Evolutionary conservation across 2,113 vertebrate genomes (phyloP), one percentile per base, ranked within the genome.

Genomic region (Brienomyrus longianalis): DNA sequence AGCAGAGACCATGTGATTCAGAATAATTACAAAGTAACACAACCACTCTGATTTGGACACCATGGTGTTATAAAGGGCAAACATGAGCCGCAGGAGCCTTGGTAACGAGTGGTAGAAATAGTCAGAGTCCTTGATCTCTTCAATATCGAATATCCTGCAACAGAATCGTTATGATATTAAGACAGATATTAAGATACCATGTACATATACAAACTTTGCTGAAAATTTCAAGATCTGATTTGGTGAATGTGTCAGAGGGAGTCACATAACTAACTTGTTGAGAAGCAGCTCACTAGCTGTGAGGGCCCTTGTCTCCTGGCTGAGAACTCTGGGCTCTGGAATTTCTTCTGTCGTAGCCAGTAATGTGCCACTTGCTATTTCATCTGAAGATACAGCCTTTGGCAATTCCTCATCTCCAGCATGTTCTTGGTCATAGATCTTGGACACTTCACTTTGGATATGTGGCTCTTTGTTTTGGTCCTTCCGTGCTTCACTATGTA

Each of bases 1-100:
- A 1, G 96, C 96, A 0, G 93, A 96, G 91, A 96, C 92, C 0
- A 93, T 93, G 93, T 94, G 95, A 92, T 96, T 97, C 35, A 96
- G 94, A 91, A 96, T 92, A 85, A 94, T 95, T 70, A 95, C 88
- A 43, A 95, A 96, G 92, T 92, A 96, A 88, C 96, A 95, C 50
- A 96, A 90, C 92, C 94, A 95, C 94, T 95, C 96, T 4, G 97
- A 94, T 91, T 93, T 94, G 89, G 96, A 94, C 89, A 92, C 92
- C 85, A 92, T 92, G 21, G 92, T 93, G 48, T 93, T 93, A 89
- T 95, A 94, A 66, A 95, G 93, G 89, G 95, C 93, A 2, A 96
- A 95, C 87, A 93, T 23, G 66, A 96, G 92, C 91, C 94, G 95
- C 93, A 96, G 87, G 0, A 91, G 93, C 51, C 88, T 62, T 2